These are phyloP conservation scores for Pachydiplax longipennis DNA, from an alignment of 2,888 invertebrate genomes.

Conservation along the genomic window DNA sequence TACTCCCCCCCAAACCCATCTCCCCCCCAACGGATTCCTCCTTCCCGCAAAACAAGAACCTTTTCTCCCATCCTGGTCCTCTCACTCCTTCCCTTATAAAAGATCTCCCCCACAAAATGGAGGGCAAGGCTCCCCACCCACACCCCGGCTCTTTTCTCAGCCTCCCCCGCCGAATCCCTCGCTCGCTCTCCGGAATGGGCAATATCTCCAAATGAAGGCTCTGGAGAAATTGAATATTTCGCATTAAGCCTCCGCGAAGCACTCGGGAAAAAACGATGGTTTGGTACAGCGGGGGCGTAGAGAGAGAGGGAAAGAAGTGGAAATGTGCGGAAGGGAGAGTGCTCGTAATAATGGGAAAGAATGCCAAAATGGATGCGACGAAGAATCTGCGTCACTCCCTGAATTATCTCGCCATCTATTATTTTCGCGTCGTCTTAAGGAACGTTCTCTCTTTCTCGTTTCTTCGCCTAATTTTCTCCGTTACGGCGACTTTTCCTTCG, in stretches of 20 bases:
- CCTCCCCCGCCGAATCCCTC: not conserved
- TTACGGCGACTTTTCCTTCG: not conserved
- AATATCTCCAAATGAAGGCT: conserved; percentile 36
- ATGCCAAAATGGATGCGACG: not conserved
- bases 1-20: not conserved
- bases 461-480: not conserved
- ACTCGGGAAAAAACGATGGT: not conserved
- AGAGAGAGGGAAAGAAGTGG: not conserved
- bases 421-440: not conserved
- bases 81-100: not conserved
- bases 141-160: not conserved
- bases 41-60: conserved; percentile 24
- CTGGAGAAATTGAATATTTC: conserved; percentile 29
- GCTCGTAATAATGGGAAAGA: not conserved
- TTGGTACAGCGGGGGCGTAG: not conserved
- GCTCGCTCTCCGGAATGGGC: conserved; percentile 6
- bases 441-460: not conserved
- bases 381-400: not conserved
- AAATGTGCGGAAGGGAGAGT: not conserved
- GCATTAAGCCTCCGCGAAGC: conserved; percentile 28
- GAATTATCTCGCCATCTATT: not conserved
- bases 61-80: not conserved
- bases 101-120: not conserved
- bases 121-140: not conserved
- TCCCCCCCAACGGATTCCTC: not conserved